These are phyloP conservation scores for Agrotis clavis DNA, from an alignment of 2,888 invertebrate genomes.

Conservation along the genomic window DNA sequence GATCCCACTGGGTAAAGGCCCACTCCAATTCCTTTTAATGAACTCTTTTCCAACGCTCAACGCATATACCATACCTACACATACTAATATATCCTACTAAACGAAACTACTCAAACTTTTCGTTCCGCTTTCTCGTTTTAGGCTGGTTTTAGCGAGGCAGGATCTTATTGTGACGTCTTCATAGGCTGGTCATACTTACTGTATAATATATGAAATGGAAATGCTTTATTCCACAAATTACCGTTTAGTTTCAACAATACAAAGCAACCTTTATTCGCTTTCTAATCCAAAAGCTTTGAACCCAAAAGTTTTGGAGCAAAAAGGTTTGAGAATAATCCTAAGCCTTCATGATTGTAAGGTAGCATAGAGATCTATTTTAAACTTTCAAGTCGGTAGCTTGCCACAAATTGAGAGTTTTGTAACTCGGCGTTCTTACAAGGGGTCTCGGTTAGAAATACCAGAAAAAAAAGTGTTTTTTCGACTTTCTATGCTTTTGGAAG, in stretches of 20 bases:
- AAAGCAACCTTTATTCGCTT: slow-evolving; percentile 13
- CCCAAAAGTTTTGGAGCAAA: slow-evolving; percentile 39
- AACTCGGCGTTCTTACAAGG: not conserved
- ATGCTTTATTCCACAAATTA: not conserved
- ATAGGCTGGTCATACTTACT: not conserved
- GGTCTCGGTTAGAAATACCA: not conserved
- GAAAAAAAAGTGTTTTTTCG: not conserved
- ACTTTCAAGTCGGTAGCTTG: slow-evolving; percentile 1
- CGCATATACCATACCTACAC: too few species aligned
- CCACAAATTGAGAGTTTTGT: slow-evolving; percentile 14
- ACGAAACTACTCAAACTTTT: too few species aligned
- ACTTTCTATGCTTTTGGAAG: not conserved
- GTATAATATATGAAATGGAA: not conserved
- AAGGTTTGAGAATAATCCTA: slow-evolving; percentile 32
- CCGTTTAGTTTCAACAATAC: slow-evolving; percentile 20
- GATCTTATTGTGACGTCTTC: not conserved
- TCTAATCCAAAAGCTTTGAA: slow-evolving; percentile 19
- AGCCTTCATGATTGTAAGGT: slow-evolving; percentile 9
- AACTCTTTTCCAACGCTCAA: too few species aligned
- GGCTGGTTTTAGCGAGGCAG: too few species aligned
- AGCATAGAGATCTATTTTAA: not conserved
- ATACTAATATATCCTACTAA: too few species aligned
- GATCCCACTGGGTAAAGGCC: too few species aligned
- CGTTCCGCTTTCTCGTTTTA: too few species aligned
- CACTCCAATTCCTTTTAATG: too few species aligned